These are phyloP conservation scores for Drosophila ironensis DNA, from an alignment of 1,140 invertebrate species.

Conservation along the genomic window DNA sequence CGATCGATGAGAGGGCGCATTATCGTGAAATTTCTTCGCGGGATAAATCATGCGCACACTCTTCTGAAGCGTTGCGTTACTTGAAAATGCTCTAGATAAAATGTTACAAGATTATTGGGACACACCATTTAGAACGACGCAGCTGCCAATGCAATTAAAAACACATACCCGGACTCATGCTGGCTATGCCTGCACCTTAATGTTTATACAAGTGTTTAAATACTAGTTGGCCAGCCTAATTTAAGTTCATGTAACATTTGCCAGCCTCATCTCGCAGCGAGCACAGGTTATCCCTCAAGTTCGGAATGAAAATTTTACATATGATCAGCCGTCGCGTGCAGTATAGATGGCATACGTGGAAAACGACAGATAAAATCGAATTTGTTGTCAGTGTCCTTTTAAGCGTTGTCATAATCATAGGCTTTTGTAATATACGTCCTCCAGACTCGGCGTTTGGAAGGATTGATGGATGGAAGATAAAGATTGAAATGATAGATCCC, in stretches of 20 bases:
- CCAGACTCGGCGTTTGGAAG: no score
- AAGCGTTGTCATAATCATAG: background rate
- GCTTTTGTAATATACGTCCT: no score
- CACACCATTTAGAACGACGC: no score
- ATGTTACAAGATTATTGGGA: no score
- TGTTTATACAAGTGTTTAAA: constrained; percentile 27
- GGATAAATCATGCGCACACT: no score
- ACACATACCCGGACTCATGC: background rate
- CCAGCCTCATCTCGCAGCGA: background rate
- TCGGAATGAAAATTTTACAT: constrained; percentile 16
- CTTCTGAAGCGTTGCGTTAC: no score
- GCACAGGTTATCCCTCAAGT: background rate
- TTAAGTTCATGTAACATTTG: background rate
- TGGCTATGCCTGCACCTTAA: background rate
- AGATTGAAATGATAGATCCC: no score
- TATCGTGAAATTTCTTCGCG: no score
- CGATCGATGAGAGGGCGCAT: no score
- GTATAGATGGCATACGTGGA: constrained; percentile 8
- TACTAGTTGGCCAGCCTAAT: background rate
- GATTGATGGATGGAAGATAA: no score
- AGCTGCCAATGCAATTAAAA: background rate
- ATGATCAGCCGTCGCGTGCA: background rate
- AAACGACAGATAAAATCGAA: background rate
- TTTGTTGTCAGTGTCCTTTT: background rate
- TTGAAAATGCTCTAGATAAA: no score